phyloP scores from a whole-genome alignment of 2,113 vertebrate genomes.

The Misgurnus mizolepis region DNA sequence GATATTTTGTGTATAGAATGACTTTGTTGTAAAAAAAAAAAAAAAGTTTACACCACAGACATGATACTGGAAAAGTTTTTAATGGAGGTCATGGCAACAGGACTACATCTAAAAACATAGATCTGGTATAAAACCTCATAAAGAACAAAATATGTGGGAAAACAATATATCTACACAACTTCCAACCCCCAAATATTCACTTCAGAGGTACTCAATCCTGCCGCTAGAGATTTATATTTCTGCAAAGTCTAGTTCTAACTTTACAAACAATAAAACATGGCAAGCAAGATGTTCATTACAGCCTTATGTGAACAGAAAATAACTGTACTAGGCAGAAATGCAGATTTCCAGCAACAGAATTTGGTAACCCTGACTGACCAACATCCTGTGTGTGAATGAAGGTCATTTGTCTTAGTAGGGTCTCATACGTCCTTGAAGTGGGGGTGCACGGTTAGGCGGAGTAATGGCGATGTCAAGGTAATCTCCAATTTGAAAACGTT shows the following conservation, averaged over 20 bases:
- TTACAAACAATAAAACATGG: background rate
- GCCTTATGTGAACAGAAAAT: background rate
- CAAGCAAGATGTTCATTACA: background rate
- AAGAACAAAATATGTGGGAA: slow-evolving; percentile 1
- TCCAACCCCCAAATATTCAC: background rate
- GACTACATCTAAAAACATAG: slow-evolving; percentile 20
- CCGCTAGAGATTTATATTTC: background rate
- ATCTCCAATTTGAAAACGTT: slow-evolving; percentile 97
- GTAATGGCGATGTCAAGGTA: slow-evolving; percentile 97
- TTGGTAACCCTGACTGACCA: background rate
- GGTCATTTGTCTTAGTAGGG: slow-evolving; percentile 77
- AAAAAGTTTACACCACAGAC: background rate
- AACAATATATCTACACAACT: background rate
- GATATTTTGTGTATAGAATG: too few relatives aligned
- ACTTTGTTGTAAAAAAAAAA: too few relatives aligned
- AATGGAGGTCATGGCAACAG: background rate
- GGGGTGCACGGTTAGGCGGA: slow-evolving; percentile 89
- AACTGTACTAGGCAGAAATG: background rate
- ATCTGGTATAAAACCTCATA: slow-evolving; percentile 22
- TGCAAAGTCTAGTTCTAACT: background rate
- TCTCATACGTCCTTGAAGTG: slow-evolving; percentile 87
- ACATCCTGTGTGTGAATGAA: background rate
- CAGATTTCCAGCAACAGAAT: background rate
- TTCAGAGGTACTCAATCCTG: background rate
- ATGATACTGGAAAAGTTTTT: background rate